Evolutionary conservation across 2,888 invertebrate species (phyloP).

Genomic region (Papilio elwesi): DNA sequence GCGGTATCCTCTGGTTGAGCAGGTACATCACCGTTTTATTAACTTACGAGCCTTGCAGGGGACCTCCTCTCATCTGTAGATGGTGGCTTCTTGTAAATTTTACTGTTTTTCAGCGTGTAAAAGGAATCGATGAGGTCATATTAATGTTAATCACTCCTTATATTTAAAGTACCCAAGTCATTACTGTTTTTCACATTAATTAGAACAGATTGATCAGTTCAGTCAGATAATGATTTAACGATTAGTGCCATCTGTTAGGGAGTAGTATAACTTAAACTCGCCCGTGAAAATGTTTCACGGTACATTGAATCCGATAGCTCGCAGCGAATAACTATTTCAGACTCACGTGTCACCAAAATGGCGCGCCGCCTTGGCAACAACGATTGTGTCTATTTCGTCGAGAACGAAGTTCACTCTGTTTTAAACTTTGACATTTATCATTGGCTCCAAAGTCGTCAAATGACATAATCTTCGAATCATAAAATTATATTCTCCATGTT

Average conservation of each 20-base stretch:
- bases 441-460: slow-evolving; percentile 40
- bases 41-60: too few species aligned
- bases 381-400: slow-evolving; percentile 59
- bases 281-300: slow-evolving; percentile 49
- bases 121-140: too few species aligned
- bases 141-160: too few species aligned
- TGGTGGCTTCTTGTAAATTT: not conserved
- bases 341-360: slow-evolving; percentile 64
- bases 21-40: too few species aligned
- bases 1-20: too few species aligned
- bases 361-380: slow-evolving; percentile 74
- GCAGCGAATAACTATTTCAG: slow-evolving; percentile 65
- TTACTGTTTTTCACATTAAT: not conserved
- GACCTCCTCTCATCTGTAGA: too few species aligned
- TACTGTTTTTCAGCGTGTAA: not conserved
- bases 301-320: slow-evolving; percentile 53
- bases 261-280: slow-evolving; percentile 61
- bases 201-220: too few species aligned
- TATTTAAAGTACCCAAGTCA: too few species aligned
- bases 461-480: slow-evolving; percentile 16
- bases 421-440: slow-evolving; percentile 55
- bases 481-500: slow-evolving; percentile 8
- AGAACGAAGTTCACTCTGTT: slow-evolving; percentile 71
- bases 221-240: not conserved
- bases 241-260: slow-evolving; percentile 67